A percentile compares a stretch with the other conserved stretches of the same genome.
Conservation (phyloP, 2,797 vertebrate species). For the Pseudopleuronectes americanus region DNA sequence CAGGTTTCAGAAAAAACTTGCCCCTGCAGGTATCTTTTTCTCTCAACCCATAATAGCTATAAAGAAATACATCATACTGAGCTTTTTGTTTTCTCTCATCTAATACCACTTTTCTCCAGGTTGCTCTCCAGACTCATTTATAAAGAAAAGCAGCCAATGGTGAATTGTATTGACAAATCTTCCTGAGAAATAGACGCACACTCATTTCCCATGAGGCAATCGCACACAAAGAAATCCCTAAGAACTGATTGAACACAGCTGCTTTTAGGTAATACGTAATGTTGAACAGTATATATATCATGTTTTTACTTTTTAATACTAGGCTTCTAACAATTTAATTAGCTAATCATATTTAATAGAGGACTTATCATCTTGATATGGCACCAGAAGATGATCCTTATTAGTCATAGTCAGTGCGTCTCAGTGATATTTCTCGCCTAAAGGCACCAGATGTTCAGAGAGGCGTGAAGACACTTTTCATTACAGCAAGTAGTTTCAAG, state of each 20-base stretch:
- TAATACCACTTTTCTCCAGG: slow-evolving; percentile 12
- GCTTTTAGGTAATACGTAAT: slow-evolving; percentile 26
- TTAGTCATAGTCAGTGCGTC: slow-evolving; percentile 35
- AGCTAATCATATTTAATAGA: slow-evolving; percentile 37
- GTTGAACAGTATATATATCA: slow-evolving; percentile 13
- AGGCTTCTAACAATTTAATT: slow-evolving; percentile 20
- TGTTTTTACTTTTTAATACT: slow-evolving; percentile 24
- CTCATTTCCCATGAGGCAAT: slow-evolving; percentile 50
- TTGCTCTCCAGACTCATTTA: slow-evolving; percentile 19
- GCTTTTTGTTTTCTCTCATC: slow-evolving; percentile 38
- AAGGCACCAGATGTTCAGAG: slow-evolving; percentile 34
- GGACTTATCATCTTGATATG: slow-evolving; percentile 20
- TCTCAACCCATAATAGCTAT: slow-evolving; percentile 40
- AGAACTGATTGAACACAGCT: slow-evolving; percentile 38
- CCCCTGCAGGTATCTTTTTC: slow-evolving; percentile 70
- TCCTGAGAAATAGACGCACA: slow-evolving; percentile 48
- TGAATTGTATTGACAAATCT: slow-evolving; percentile 22
- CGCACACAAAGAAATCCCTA: slow-evolving; percentile 35
- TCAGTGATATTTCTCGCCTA: slow-evolving; percentile 36
- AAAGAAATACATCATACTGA: slow-evolving; percentile 42
- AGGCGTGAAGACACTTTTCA: slow-evolving; percentile 10
- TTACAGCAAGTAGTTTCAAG: neutral
- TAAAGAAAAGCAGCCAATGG: slow-evolving; percentile 12
- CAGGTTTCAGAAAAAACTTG: slow-evolving; percentile 54
- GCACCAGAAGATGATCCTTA: neutral